Percentiles rank a stretch among this genome's conserved stretches.
These are phyloP conservation scores for Drosophila eugracilis DNA, from an alignment of 1,140 invertebrate genomes.

Conservation along the genomic window DNA sequence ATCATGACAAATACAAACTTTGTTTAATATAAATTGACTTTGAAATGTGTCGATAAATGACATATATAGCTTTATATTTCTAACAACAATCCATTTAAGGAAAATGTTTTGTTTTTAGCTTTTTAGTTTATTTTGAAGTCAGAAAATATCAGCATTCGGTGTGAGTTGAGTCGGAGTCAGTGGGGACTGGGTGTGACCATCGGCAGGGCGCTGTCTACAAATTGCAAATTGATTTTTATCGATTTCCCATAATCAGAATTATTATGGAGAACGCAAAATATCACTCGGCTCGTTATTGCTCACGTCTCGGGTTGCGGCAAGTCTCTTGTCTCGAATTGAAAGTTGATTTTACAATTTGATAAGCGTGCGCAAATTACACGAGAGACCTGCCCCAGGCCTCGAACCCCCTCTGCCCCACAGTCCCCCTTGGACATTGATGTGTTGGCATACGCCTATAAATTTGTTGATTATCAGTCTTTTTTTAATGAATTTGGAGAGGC, in stretches of 20 bases:
- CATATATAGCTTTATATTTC: not conserved
- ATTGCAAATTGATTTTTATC: conserved; percentile 82
- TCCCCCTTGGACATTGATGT: conserved; percentile 66
- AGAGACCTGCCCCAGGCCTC: conserved; percentile 59
- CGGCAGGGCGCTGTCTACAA: conserved; percentile 63
- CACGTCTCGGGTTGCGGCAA: conserved; percentile 62
- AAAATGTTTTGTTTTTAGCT: too few relatives aligned
- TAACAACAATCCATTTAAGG: too few relatives aligned
- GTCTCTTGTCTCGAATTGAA: conserved; percentile 65
- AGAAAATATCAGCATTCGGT: too few relatives aligned
- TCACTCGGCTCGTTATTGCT: conserved; percentile 73
- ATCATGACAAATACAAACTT: not conserved
- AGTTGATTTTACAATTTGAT: conserved; percentile 81
- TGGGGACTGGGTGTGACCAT: conserved; percentile 54
- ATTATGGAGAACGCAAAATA: conserved; percentile 74
- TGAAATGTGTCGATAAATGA: too few relatives aligned
- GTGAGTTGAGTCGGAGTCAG: conserved; percentile 9
- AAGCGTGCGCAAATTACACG: conserved; percentile 78
- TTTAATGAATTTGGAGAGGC: conserved; percentile 73
- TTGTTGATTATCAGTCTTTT: conserved; percentile 73
- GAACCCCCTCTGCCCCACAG: not conserved
- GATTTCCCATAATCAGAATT: conserved; percentile 78
- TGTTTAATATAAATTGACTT: too few relatives aligned
- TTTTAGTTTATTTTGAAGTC: too few relatives aligned
- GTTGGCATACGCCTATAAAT: conserved; percentile 79